Evolutionary conservation across 2,888 invertebrate species (phyloP).

Genomic region (Clivina fossor): DNA sequence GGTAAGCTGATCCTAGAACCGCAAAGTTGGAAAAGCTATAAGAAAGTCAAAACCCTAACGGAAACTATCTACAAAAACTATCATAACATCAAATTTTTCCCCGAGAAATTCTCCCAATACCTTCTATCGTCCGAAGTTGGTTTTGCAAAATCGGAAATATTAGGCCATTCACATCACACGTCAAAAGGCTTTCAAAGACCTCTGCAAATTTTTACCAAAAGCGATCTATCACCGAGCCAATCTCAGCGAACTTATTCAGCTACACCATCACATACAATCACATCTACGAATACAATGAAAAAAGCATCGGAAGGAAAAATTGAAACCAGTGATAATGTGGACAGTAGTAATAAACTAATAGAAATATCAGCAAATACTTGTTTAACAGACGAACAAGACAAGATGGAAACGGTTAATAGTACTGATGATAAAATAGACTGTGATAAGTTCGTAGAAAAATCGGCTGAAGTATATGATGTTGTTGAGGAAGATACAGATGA

Average conservation of each 20-base stretch:
- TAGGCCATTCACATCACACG: constrained; percentile 77
- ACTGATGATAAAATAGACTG: too few relatives aligned
- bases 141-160: constrained; percentile 83
- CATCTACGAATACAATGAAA: constrained; percentile 15
- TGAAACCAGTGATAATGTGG: too few relatives aligned
- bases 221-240: constrained; percentile 53
- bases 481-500: too few relatives aligned
- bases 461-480: too few relatives aligned
- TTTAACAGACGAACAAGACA: too few relatives aligned
- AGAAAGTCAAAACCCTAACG: constrained; percentile 82
- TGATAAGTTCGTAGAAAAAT: too few relatives aligned
- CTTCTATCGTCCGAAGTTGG: constrained; percentile 87
- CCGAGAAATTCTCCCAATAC: constrained; percentile 91
- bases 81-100: constrained; percentile 81
- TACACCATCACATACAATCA: constrained; percentile 34
- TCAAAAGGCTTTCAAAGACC: constrained; percentile 88
- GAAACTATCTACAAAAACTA: constrained; percentile 84
- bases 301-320: too few relatives aligned
- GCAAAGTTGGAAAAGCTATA: constrained; percentile 94
- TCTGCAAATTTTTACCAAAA: constrained; percentile 61
- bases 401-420: too few relatives aligned
- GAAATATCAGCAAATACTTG: too few relatives aligned
- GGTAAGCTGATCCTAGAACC: constrained; percentile 93
- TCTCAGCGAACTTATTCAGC: constrained; percentile 41
- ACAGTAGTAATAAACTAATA: too few relatives aligned